A percentile compares a stretch with the other conserved stretches of the same genome.
These are phyloP conservation scores for Drosophila borborema DNA, from an alignment of 2,888 invertebrate species.

Conservation along the genomic window DNA sequence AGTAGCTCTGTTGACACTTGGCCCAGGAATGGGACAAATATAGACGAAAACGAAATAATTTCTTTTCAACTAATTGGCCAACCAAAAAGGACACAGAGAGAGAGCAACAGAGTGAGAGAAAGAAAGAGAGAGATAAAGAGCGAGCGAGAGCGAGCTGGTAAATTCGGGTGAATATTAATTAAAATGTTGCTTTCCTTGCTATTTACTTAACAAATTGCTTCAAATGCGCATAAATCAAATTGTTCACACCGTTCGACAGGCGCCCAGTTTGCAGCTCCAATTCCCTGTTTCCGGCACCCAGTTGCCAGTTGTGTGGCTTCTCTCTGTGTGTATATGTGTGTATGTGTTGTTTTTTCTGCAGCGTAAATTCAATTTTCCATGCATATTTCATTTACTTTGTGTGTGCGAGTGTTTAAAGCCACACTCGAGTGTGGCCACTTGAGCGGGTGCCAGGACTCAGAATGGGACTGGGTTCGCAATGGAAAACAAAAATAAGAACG, in stretches of 20 bases:
- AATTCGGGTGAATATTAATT: constrained; percentile 67
- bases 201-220: constrained; percentile 77
- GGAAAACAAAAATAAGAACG: constrained; percentile 34
- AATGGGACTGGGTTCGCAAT: constrained; percentile 7
- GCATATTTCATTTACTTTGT: constrained; percentile 69
- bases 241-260: constrained; percentile 69
- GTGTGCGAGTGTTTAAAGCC: constrained; percentile 61
- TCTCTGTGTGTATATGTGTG: background rate
- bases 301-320: background rate
- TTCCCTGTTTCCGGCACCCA: constrained; percentile 11
- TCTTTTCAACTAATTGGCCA: constrained; percentile 66
- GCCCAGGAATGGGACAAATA: constrained; percentile 38
- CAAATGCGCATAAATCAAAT: constrained; percentile 79
- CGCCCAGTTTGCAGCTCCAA: constrained; percentile 12
- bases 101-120: background rate
- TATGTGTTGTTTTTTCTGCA: constrained; percentile 2
- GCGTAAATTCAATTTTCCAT: constrained; percentile 69
- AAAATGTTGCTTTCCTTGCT: constrained; percentile 71
- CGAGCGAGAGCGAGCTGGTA: background rate
- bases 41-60: constrained; percentile 56
- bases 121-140: constrained; percentile 7
- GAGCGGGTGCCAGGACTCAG: constrained; percentile 19
- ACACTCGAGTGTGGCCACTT: constrained; percentile 43
- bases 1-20: constrained; percentile 75
- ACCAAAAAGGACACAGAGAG: constrained; percentile 28